Base-by-base conservation (phyloP, 2,797 vertebrate species). In the Liparis tanakae region DNA sequence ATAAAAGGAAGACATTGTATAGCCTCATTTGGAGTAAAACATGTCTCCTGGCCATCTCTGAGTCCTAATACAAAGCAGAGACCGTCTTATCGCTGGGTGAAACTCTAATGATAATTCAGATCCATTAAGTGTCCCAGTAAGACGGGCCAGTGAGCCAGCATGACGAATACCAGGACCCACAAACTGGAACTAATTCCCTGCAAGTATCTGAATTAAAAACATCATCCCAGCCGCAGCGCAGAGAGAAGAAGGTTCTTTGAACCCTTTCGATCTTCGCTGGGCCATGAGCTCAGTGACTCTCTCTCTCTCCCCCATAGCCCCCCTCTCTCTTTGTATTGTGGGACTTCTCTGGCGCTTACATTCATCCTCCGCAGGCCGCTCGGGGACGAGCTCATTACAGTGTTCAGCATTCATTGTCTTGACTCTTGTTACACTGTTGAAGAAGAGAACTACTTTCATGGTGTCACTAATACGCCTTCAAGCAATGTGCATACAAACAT, bases 341-440 rank as follows among this genome's bases (percentile, higher is more conserved):
- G 12, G 51, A 20, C 41, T 67, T 15, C 65, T 78, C 55, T 63
- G 65, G 67, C 57, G 59, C 71, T 73, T 78, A 57, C 55, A 25
- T 74, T 87, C 51, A 54, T 80, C 71, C 48, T 70, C 36, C 76
- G 61, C 70, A 67, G 79, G 57, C 77, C 69, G 76, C 82, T 78
- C 22, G 17, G 71, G 75, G 76, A 86, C 66, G 41, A 64, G 73
- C 84, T 87, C 83, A 85, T 88, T 86, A 85, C 39, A 50, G 76
- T 17, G 33, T 67, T 78, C 56, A 58, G 71, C 53, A 66, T 80
- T 80, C 74, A 80, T 75, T 84, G 83, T 86, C 74, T 83, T 10
- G 41, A 61, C 39, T 61, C 39, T 61, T 58, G 66, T 84, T 85
- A 61, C 67, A 30, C 62, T 50, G 76, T 51, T 79, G 71, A 73